phyloP scores from a whole-genome alignment of 23 tunicate genomes.

The Oikopleura vanhoeffeni region DNA sequence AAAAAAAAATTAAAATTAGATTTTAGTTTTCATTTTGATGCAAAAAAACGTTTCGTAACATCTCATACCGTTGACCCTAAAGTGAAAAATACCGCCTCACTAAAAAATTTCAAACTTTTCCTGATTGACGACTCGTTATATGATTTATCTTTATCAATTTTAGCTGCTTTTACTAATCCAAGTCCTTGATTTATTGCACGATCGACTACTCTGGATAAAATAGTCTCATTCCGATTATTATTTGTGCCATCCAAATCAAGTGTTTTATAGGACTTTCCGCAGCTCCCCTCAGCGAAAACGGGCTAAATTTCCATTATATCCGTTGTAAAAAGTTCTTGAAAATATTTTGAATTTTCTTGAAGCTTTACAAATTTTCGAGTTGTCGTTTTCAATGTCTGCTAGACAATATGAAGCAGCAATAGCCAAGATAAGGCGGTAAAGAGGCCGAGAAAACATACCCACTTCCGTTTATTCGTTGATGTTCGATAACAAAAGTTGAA shows the following conservation, averaged over 20 bases:
- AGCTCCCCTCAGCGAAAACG: neutral
- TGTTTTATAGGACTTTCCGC: neutral
- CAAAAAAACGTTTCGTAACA: no score
- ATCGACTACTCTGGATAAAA: neutral
- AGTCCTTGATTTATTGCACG: neutral
- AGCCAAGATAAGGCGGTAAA: conserved; percentile 68
- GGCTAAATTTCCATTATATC: neutral
- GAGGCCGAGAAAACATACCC: conserved; percentile 98
- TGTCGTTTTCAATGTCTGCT: conserved; percentile 36
- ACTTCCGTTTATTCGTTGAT: conserved; percentile 62
- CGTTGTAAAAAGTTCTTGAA: neutral
- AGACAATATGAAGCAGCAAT: conserved; percentile 62
- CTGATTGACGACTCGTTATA: no score
- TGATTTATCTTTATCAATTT: neutral
- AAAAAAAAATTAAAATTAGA: no score
- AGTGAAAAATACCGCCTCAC: no score
- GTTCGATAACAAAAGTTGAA: conserved; percentile 37
- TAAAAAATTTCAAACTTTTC: no score
- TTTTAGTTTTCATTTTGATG: no score
- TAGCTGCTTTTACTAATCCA: neutral
- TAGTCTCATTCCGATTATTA: neutral
- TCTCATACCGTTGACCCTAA: no score
- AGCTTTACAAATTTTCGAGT: neutral
- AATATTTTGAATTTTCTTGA: neutral
- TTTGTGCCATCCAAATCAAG: neutral